Evolutionary conservation across 2,888 invertebrate genomes (phyloP).

Genomic region (Drosophila gaucha): DNA sequence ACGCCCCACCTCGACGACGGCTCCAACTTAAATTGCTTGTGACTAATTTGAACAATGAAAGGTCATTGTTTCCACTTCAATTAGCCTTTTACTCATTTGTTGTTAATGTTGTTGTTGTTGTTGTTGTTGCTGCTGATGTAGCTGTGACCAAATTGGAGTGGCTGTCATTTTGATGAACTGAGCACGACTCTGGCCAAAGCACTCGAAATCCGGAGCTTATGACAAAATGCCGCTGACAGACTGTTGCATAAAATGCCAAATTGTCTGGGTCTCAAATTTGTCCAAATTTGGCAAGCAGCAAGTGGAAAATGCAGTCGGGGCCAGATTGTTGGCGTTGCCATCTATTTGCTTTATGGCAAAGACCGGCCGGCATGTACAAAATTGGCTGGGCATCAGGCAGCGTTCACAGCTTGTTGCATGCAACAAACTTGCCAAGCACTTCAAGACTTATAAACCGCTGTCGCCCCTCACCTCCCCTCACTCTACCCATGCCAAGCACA

Average conservation of each 20-base stretch:
- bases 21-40: constrained; percentile 59
- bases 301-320: constrained; percentile 55
- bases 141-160: constrained; percentile 64
- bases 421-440: constrained; percentile 49
- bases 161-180: constrained; percentile 57
- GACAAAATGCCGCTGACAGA: constrained; percentile 55
- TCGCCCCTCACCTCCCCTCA: constrained; percentile 4
- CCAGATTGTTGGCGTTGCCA: constrained; percentile 11
- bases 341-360: constrained; percentile 58
- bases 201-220: constrained; percentile 46
- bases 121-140: constrained; percentile 14
- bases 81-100: constrained; percentile 62
- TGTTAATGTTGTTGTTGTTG: constrained; percentile 14
- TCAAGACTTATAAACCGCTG: constrained; percentile 13
- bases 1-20: constrained; percentile 33
- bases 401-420: constrained; percentile 57
- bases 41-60: constrained; percentile 75
- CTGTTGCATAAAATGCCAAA: constrained; percentile 77
- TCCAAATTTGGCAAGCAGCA: constrained; percentile 72
- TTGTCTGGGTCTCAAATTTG: constrained; percentile 62
- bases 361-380: constrained; percentile 69
- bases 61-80: constrained; percentile 80
- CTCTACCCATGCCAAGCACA: constrained; percentile 44
- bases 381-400: constrained; percentile 34
- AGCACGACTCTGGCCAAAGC: constrained; percentile 42